These are phyloP conservation scores for Dioctria rufipes DNA, from an alignment of 2,888 invertebrate genomes.

Conservation along the genomic window DNA sequence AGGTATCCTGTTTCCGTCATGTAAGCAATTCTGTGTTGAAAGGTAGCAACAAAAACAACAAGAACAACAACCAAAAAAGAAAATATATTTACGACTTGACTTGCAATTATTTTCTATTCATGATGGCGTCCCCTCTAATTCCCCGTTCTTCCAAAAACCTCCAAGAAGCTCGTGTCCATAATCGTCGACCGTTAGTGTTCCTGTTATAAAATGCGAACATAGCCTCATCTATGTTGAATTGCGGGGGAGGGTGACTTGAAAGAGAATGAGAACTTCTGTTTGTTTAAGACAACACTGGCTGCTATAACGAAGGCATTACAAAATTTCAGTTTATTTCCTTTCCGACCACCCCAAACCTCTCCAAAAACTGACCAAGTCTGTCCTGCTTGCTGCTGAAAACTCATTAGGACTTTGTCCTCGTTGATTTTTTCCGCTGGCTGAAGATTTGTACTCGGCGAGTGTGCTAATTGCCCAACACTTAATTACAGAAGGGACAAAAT, in stretches of 20 bases:
- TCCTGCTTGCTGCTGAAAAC: neutral
- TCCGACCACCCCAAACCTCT: neutral
- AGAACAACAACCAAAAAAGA: conserved; percentile 10
- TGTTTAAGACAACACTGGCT: conserved; percentile 30
- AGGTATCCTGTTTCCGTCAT: conserved; percentile 44
- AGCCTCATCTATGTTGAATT: neutral
- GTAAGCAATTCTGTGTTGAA: conserved; percentile 30
- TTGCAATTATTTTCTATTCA: conserved; percentile 47
- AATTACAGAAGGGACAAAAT: conserved; percentile 46
- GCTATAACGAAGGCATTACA: conserved; percentile 31
- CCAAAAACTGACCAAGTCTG: neutral
- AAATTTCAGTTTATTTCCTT: conserved; percentile 2
- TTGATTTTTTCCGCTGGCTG: neutral
- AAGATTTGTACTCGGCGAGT: conserved; percentile 28
- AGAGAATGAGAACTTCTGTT: neutral
- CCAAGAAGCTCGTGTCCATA: conserved; percentile 11
- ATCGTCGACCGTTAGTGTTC: conserved; percentile 24
- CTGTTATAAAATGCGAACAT: conserved; percentile 4
- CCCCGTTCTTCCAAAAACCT: too few relatives aligned
- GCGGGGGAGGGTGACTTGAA: neutral
- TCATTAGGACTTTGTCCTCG: conserved; percentile 31
- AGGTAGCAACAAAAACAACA: neutral
- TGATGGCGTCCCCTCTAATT: conserved; percentile 1
- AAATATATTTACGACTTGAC: conserved; percentile 34
- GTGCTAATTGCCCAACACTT: conserved; percentile 44